Conservation (phyloP, 2,113 vertebrate species). For the Podilymbus podiceps region DNA sequence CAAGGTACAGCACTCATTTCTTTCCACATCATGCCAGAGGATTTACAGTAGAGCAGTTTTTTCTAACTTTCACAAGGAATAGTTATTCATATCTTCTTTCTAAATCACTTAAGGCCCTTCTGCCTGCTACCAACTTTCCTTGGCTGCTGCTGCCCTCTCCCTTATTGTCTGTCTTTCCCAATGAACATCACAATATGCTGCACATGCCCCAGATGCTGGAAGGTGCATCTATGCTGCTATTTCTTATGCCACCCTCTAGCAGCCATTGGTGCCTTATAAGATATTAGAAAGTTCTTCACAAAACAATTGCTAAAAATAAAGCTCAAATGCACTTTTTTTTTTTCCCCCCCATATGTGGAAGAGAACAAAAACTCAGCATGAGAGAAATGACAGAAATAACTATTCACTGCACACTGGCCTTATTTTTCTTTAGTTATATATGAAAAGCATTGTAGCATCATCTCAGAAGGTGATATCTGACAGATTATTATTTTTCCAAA, state of each 20-base stretch:
- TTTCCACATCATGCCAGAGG: not conserved
- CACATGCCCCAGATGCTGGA: not conserved
- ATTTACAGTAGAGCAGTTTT: not conserved
- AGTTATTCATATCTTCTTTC: not conserved
- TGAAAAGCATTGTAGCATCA: not conserved
- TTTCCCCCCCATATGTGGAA: fast-evolving
- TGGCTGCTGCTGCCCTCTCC: not conserved
- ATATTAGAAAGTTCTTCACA: not conserved
- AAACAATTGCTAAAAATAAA: not conserved
- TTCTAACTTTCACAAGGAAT: not conserved
- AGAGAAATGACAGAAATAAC: not conserved
- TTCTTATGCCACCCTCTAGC: not conserved
- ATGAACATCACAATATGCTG: not conserved
- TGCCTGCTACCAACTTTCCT: not conserved
- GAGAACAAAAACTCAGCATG: not conserved
- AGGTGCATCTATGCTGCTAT: not conserved
- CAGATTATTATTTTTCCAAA: not conserved
- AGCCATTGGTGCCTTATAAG: not conserved
- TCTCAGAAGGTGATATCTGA: not conserved
- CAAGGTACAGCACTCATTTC: not conserved
- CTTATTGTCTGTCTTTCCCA: not conserved
- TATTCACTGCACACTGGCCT: not conserved
- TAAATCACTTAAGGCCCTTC: not conserved
- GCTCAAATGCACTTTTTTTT: not conserved
- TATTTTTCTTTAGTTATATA: not conserved